phyloP scores from a whole-genome alignment of 2,797 vertebrate genomes.

The Manis javanica region DNA sequence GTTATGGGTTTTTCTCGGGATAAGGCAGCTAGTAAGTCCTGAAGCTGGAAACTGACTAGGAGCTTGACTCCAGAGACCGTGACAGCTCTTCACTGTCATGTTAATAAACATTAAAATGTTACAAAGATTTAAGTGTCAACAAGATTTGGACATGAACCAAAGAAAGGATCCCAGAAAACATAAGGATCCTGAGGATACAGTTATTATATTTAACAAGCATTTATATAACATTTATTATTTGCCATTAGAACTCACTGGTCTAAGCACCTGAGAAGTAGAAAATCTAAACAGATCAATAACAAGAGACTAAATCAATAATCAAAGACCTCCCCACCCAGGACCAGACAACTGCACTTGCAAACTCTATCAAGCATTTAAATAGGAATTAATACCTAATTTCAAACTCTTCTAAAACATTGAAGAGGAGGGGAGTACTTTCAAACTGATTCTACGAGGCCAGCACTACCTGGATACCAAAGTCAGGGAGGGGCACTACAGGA shows the following conservation, averaged over 20 bases:
- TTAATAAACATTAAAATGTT: background rate
- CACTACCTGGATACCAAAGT: background rate
- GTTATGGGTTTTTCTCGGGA: background rate
- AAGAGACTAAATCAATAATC: background rate
- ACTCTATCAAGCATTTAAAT: background rate
- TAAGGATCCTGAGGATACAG: background rate
- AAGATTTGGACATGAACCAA: background rate
- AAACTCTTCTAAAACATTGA: background rate
- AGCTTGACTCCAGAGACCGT: background rate
- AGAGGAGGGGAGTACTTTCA: background rate
- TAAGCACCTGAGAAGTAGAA: background rate
- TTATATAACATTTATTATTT: background rate
- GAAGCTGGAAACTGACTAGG: background rate
- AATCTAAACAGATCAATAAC: background rate
- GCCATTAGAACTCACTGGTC: background rate
- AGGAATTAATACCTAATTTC: background rate
- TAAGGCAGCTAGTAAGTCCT: background rate
- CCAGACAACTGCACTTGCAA: background rate
- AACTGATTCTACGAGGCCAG: background rate
- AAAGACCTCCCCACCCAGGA: background rate
- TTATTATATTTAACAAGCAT: background rate
- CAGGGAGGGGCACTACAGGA: background rate
- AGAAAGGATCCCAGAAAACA: background rate
- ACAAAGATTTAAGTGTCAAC: background rate
- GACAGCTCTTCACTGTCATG: background rate